Conservation (phyloP, 2,888 invertebrate species). For the Cryptocephalus primarius region DNA sequence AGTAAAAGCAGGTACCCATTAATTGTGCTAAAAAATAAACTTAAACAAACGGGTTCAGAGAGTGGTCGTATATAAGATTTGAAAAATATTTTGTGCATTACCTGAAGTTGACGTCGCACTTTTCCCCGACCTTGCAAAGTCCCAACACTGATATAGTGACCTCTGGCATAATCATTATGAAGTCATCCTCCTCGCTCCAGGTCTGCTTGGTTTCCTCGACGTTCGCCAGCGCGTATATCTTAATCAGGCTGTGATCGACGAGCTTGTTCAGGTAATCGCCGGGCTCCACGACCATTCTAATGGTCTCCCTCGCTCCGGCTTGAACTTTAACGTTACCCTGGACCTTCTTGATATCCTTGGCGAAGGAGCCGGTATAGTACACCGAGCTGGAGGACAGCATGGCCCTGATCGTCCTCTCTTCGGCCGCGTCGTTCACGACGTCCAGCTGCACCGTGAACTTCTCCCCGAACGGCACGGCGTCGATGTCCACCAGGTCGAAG, state of each 20-base stretch:
- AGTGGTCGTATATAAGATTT: too few species aligned
- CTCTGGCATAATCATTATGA: slow-evolving; percentile 63
- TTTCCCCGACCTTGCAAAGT: slow-evolving; percentile 39
- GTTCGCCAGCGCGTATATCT: slow-evolving; percentile 64
- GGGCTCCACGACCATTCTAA: slow-evolving; percentile 18
- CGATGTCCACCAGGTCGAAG: slow-evolving; percentile 55
- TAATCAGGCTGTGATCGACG: slow-evolving; percentile 71
- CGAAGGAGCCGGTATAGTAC: slow-evolving; percentile 67
- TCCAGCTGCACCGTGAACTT: slow-evolving; percentile 55
- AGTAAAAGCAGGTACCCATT: too few species aligned
- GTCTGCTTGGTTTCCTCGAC: slow-evolving; percentile 72
- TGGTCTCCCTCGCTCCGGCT: slow-evolving; percentile 38
- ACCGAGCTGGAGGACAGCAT: slow-evolving; percentile 58
- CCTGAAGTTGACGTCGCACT: slow-evolving; percentile 44
- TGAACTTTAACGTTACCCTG: slow-evolving; percentile 50
- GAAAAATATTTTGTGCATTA: slow-evolving; percentile 7
- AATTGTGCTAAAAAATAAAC: too few species aligned
- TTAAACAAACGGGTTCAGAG: too few species aligned
- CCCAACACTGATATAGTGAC: slow-evolving; percentile 51
- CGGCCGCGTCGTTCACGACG: slow-evolving; percentile 48
- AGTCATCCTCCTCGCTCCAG: slow-evolving; percentile 75
- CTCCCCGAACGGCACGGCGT: slow-evolving; percentile 58
- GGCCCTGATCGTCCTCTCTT: slow-evolving; percentile 51
- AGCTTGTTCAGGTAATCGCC: slow-evolving; percentile 68
- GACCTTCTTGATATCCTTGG: slow-evolving; percentile 55